These are phyloP conservation scores for Hylaeus anthracinus DNA, from an alignment of 1,140 invertebrate species.

Conservation along the genomic window DNA sequence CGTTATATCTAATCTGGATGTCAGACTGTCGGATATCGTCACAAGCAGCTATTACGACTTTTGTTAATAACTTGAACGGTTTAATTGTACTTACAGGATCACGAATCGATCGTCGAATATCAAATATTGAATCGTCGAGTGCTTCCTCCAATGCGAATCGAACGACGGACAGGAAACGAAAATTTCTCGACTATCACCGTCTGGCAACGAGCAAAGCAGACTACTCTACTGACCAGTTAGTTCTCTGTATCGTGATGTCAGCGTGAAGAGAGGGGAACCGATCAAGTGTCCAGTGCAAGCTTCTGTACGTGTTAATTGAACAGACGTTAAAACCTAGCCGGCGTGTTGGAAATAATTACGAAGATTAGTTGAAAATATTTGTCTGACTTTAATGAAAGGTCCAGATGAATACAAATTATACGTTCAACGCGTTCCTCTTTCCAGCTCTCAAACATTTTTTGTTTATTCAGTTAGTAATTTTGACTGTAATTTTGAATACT, in stretches of 20 bases:
- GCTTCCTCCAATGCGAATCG: neutral
- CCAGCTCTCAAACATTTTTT: too few relatives aligned
- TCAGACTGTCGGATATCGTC: neutral
- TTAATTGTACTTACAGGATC: neutral
- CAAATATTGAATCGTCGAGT: neutral
- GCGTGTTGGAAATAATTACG: too few relatives aligned
- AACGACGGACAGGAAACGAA: slow-evolving; percentile 2
- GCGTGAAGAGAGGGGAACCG: slow-evolving; percentile 29
- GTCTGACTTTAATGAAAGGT: too few relatives aligned
- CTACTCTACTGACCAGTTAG: slow-evolving; percentile 32
- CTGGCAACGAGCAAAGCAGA: slow-evolving; percentile 7
- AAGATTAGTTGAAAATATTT: too few relatives aligned
- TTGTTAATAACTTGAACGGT: neutral
- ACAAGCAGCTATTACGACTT: neutral
- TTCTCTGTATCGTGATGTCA: slow-evolving; percentile 40
- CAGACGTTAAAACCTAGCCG: neutral
- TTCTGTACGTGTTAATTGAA: slow-evolving; percentile 1
- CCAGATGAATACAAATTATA: too few relatives aligned
- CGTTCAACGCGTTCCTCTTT: too few relatives aligned
- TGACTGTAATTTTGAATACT: too few relatives aligned
- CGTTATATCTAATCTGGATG: too few relatives aligned
- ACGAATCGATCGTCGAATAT: neutral
- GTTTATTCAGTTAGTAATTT: too few relatives aligned
- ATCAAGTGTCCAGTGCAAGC: slow-evolving; percentile 39
- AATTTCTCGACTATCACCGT: neutral